Evolutionary conservation across 2,888 invertebrate species (phyloP).

Genomic region (Eledone cirrhosa): DNA sequence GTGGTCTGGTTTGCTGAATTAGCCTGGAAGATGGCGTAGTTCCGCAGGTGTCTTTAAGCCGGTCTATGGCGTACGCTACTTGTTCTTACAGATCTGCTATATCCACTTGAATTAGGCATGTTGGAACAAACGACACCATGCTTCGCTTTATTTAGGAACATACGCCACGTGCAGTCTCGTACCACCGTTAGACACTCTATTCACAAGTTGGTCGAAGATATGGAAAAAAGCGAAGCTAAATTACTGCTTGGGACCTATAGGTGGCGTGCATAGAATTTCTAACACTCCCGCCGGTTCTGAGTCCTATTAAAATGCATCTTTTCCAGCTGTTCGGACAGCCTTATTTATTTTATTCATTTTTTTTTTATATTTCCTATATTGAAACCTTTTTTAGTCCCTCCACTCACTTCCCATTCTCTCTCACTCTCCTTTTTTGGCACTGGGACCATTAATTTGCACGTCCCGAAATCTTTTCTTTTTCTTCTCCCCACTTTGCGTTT

Average conservation of each 20-base stretch:
- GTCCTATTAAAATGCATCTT: constrained; percentile 26
- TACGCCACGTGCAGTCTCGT: constrained; percentile 27
- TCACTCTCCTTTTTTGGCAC: neutral
- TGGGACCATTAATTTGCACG: constrained; percentile 25
- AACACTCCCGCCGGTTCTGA: constrained; percentile 24
- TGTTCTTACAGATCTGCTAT: constrained; percentile 21
- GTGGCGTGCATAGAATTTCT: constrained; percentile 25
- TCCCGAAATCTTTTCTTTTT: constrained; percentile 20
- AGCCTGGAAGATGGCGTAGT: constrained; percentile 14
- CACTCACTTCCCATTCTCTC: neutral
- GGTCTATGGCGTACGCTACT: constrained; percentile 20
- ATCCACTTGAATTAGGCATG: constrained; percentile 23
- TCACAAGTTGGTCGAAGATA: constrained; percentile 24
- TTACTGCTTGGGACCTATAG: constrained; percentile 11
- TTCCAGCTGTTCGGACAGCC: constrained; percentile 25
- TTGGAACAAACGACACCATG: constrained; percentile 23
- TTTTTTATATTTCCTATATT: constrained; percentile 20
- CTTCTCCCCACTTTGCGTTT: neutral
- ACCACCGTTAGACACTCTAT: constrained; percentile 21
- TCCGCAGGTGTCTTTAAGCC: constrained; percentile 26
- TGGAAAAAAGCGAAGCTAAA: constrained; percentile 27
- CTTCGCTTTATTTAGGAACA: constrained; percentile 25
- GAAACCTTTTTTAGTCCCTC: neutral
- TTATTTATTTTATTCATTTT: constrained; percentile 5
- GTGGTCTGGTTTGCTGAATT: constrained; percentile 14